A percentile compares a stretch with the other conserved stretches of the same genome.
Conservation (phyloP, 2,797 vertebrate genomes). For the Spinibarbus caldwelli region DNA sequence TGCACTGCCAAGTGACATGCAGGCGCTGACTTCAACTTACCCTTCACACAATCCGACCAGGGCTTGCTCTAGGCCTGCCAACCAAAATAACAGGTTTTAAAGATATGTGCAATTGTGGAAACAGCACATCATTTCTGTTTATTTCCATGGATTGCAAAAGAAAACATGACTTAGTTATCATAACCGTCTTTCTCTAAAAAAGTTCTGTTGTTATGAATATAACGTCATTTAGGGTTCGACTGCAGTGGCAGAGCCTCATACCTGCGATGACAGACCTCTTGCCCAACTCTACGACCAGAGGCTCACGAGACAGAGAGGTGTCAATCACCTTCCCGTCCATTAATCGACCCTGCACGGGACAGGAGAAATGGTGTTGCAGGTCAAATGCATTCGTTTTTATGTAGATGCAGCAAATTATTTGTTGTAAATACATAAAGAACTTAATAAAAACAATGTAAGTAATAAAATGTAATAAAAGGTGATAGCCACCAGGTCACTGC, state of each 20-base stretch:
- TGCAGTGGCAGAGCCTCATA: conserved; percentile 62
- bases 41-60: conserved; percentile 93
- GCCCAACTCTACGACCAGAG: conserved; percentile 93
- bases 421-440: neutral
- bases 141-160: neutral
- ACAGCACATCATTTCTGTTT: neutral
- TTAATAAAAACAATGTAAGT: neutral
- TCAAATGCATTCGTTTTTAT: neutral
- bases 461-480: neutral
- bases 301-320: conserved; percentile 88
- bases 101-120: neutral
- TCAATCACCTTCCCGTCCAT: conserved; percentile 92
- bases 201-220: neutral
- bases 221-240: neutral
- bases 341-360: conserved; percentile 84
- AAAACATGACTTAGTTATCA: neutral
- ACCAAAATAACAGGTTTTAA: conserved; percentile 19
- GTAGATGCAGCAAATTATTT: neutral
- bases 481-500: neutral
- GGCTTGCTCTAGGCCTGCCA: conserved; percentile 91
- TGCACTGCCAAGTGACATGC: neutral
- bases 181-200: neutral
- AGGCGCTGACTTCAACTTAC: conserved; percentile 77
- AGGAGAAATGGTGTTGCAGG: neutral
- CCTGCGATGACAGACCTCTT: conserved; percentile 93